Evolutionary conservation across 2,113 vertebrate species (phyloP), one percentile per base, ranked within the genome.

Genomic region (Capra hircus): DNA sequence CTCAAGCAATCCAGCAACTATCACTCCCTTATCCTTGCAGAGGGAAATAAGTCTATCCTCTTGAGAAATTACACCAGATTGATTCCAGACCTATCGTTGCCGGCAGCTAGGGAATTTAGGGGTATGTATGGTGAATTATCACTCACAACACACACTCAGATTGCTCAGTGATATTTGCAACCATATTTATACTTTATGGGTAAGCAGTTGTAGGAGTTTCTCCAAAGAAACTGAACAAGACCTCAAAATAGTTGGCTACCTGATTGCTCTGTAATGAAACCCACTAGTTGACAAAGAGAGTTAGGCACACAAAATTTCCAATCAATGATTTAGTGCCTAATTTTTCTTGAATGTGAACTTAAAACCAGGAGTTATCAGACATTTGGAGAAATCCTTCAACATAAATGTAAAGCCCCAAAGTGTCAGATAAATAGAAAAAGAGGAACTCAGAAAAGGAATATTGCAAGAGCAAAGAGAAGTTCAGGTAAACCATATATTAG

Each of bases 11-110:
- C 67, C 23, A 81, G 43, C 57, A 88, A 33, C 28, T 43, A 78
- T 50, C 43, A 36, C 4, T 45, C 17, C 77, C 5, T 97, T 80
- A 57, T 5, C 28, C 36, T 64, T 94, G 43, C 19, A 77, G 28
- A 83, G 30, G 7, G 52, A 95, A 91, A 90, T 19, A 91, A 60
- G 19, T 91, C 12, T 89, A 50, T 95, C 78, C 52, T 67, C 40
- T 85, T 94, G 25, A 90, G 43, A 96, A 97, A 43, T 85, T 59
- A 90, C 94, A 80, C 71, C 17, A 64, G 85, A 90, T 53, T 40
- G 33, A 60, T 64, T 36, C 19, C 85, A 28, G 11, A 74, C 52
- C 43, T 57, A 3, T 33, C 48, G 36, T 82, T 93, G 67, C 36
- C 64, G 81, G 36, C 45, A 59, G 36, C 62, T n/a, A 84, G 36